Evolutionary conservation across 2,797 vertebrate species (phyloP), one percentile per base, ranked within the genome.

Genomic region (Anguilla marmorata): DNA sequence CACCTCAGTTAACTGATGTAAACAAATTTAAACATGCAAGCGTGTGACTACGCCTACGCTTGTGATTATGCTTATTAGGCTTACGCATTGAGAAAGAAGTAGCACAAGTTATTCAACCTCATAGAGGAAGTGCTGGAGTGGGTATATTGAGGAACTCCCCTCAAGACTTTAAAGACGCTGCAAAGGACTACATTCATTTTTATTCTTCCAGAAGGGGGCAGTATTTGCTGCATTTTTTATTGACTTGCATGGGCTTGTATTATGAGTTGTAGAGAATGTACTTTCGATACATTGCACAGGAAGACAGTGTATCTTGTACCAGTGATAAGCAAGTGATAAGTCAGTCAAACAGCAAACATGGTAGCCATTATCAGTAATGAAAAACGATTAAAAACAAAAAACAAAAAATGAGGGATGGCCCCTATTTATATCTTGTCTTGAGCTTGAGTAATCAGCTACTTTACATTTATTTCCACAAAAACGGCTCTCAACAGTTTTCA

Each of bases 181-280:
- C 4, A 6, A 76, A 50, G 21, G 7, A 48, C 4, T n/a, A 74
- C 33, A 48, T n/a, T 6, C 1, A 3, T 80, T 79, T 72, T 88
- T 48, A 54, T 54, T 30, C 2, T 54, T 72, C 80, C 30, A 50
- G 41, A 41, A 41, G 45, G 30, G 33, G 87, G 60, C 58, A 74
- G 19, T 27, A 85, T 84, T 87, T 6, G 54, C 41, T 37, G 30
- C 4, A n/a, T 27, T 84, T 87, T 33, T 37, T 54, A 83, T 63
- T 48, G 12, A 27, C 63, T 30, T 21, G 50, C 50, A 48, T 9
- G 30, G 14, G 16, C 63, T 50, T 21, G 50, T 69, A 48, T n/a
- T 80, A 80, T 80, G 16, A 80, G 21, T 7, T 80, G 76, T 19
- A 19, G 3, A 45, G 41, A 24, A 76, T 76, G 27, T 80, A 16